Base-by-base conservation (phyloP, 2,888 invertebrate species). In the Sturmia bella region DNA sequence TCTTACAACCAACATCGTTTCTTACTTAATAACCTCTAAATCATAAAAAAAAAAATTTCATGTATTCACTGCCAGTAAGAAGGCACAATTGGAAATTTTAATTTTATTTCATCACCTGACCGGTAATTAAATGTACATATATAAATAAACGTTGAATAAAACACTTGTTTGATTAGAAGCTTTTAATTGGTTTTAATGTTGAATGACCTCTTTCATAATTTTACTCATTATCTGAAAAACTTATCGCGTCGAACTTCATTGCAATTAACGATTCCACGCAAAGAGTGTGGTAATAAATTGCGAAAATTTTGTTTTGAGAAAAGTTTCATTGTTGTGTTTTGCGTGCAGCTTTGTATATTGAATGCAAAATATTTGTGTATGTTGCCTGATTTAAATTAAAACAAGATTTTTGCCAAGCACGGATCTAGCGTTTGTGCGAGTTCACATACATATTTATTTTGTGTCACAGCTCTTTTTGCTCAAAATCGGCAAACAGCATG, bases 131-230 rank as follows among this genome's bases (percentile, higher is more conserved):
- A 79, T 72, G 59, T 45, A 45, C 24, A 48, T 45, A 45, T 17
- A 48, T 74, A 54, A 24, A 68, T 73, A 74, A 61, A 69, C 59
- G 37, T 56, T 11, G 2, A 21, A 80, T 57, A 21, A 54, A 79
- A 48, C 48, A 59, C 48, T 56, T 68, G 27, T 13, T 73, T 48
- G 19, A 15, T 63, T 50, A 74, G 57, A 68, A 79, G 17, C 56
- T 56, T 69, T 69, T 63, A 73, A 69, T 74, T 59, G 57, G 56
- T 27, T 78, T 72, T 72, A 78, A 72, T 63, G 48, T 41, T 43
- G 59, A 64, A 45, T 15, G 17, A 50, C 41, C 59, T 32, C 32
- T 39, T 72, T 72, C 45, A 70, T 6, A 43, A n/a, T 21, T 69
- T 32, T 12, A 37, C 24, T 61, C 15, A 27, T 2, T 24, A 19